Evolutionary conservation across 2,797 vertebrate species (phyloP), one percentile per base, ranked within the genome.

Genomic region (Sebastes matsubarae): DNA sequence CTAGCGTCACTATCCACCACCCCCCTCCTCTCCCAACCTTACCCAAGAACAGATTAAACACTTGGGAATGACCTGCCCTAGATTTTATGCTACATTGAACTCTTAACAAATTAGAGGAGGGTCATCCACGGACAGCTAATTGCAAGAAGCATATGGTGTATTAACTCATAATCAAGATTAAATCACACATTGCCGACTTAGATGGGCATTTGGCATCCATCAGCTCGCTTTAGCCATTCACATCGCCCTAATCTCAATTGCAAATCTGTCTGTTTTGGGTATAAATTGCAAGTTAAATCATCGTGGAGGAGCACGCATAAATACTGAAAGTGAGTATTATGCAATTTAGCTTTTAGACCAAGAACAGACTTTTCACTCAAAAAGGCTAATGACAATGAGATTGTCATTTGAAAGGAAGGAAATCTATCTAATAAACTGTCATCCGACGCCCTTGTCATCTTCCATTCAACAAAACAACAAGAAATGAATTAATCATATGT

Each of bases 71-170:
- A 96, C 94, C 94, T 95, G 94, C 91, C 92, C 93, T 88, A 94
- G 90, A 96, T 96, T 96, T 95, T 85, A 94, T 89, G 93, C 94
- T 94, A 94, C 94, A 94, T 95, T 96, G 95, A 95, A 94, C 93
- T 94, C 91, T 94, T 92, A 94, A 95, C 92, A 96, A 95, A 96
- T 96, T 94, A 93, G 86, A 92, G 85, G 87, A 88, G 91, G 94
- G 94, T 95, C 95, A 93, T 94, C 92, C 91, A 87, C 75, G 75
- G 94, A 95, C 93, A 92, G 91, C 90, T 96, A 95, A 95, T 95
- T 94, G 94, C 92, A 84, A 89, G 92, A 90, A 93, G 93, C 94
- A 94, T 95, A 95, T 94, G 95, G 91, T 87, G 82, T 89, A 95
- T 95, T 94, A 96, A 92, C 84, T 93, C 87, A 89, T 96, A 94